Base-by-base conservation (phyloP, 2,797 vertebrate species). In the Brachymystax lenok region DNA sequence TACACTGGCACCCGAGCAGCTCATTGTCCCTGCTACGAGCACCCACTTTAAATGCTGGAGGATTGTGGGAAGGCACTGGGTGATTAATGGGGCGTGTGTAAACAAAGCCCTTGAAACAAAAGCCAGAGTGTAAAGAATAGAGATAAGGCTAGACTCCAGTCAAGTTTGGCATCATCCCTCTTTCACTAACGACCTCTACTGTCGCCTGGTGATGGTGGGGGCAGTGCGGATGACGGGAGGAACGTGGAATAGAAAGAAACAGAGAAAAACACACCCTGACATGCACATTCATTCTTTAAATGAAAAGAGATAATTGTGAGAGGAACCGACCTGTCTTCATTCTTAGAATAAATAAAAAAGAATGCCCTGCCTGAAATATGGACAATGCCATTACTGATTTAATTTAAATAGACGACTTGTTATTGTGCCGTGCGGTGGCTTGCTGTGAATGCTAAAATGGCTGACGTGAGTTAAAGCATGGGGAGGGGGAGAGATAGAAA, bases 61-160 rank as follows among this genome's bases (percentile, higher is more conserved):
- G 90, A 91, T 86, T 84, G 91, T 85, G 87, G 91, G 82, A 88
- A 92, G 91, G 91, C 90, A 88, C 89, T 79, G 89, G 88, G 87
- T 94, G 93, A 95, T 95, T 94, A 95, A 95, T 94, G 91, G 90
- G 83, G 89, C 77, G 86, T 92, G 93, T 91, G 93, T 93, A 94
- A 93, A 94, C 90, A 93, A 94, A 95, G 94, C 91, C 93, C 92
- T 94, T 94, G 92, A 94, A 95, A 95, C 93, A 95, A 95, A 94
- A 94, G 92, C 90, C 80, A 91, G 89, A 92, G 92, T 92, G 92
- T 92, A 92, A 94, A 92, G 92, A 93, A 93, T 91, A 90, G 92
- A 94, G 93, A 95, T 94, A 94, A 94, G 92, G 87, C 84, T 87
- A 83, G 88, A 93, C 92, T 92, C 90, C 89, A 94, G 91, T 93